These are phyloP conservation scores for Scomber scombrus DNA, from an alignment of 2,113 vertebrate genomes.

Conservation along the genomic window DNA sequence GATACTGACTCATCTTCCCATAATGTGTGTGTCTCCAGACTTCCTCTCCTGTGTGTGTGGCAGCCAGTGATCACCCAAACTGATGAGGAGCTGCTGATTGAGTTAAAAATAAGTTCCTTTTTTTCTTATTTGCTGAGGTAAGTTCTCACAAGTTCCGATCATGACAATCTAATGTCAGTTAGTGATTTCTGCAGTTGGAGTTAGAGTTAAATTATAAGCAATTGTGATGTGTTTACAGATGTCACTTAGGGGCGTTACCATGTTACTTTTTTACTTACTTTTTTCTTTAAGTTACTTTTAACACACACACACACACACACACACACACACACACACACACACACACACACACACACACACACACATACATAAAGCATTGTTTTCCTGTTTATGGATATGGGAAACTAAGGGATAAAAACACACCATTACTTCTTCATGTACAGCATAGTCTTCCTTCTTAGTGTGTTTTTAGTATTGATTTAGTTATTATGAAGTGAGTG, in stretches of 20 bases:
- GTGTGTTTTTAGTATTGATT: too few relatives aligned
- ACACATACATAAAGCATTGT: too few relatives aligned
- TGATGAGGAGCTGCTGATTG: slow-evolving; percentile 84
- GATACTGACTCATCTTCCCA: slow-evolving; percentile 29
- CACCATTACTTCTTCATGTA: too few relatives aligned
- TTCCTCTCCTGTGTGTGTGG: slow-evolving; percentile 74
- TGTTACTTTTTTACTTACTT: neutral
- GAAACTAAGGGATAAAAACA: neutral
- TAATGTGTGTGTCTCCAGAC: slow-evolving; percentile 69
- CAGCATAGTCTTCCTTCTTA: too few relatives aligned
- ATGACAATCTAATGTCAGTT: neutral
- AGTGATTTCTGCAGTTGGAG: too few relatives aligned
- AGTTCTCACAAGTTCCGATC: slow-evolving; percentile 42
- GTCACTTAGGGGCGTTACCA: neutral
- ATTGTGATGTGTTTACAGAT: neutral
- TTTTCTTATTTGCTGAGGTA: slow-evolving; percentile 85
- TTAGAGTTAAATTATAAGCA: too few relatives aligned
- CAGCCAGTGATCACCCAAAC: slow-evolving; percentile 75
- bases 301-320: neutral
- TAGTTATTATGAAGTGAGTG: too few relatives aligned
- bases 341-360: too few relatives aligned
- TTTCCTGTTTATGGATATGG: neutral
- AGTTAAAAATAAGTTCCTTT: slow-evolving; percentile 72
- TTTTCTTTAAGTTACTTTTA: neutral
- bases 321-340: too few relatives aligned